Evolutionary conservation across 2,113 vertebrate genomes (phyloP).

Genomic region (Scortum barcoo): DNA sequence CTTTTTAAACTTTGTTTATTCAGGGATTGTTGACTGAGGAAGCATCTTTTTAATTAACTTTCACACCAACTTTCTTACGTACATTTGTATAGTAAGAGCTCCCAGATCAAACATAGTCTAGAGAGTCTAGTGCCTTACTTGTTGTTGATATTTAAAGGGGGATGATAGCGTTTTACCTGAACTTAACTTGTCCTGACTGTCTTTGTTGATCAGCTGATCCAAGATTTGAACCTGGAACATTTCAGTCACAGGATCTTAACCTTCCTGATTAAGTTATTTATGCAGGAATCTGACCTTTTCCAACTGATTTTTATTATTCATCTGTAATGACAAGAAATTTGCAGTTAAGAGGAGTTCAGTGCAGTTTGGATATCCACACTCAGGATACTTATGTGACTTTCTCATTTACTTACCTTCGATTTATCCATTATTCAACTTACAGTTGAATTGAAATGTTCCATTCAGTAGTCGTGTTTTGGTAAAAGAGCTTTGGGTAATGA

Average conservation of each 20-base stretch:
- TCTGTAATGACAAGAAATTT: too few species aligned
- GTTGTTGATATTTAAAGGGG: neutral
- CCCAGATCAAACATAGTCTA: neutral
- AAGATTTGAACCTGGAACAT: neutral
- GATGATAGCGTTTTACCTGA: neutral
- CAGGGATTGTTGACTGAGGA: constrained; percentile 5
- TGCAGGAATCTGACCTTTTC: neutral
- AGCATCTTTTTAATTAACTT: neutral
- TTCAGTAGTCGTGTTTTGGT: too few species aligned
- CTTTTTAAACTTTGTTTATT: constrained; percentile 29
- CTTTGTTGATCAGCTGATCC: neutral
- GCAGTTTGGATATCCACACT: too few species aligned
- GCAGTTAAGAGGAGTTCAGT: too few species aligned
- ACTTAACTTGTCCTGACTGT: neutral
- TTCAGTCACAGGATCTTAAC: neutral
- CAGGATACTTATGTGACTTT: too few species aligned
- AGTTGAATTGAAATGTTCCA: too few species aligned
- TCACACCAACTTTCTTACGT: neutral
- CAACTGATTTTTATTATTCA: too few species aligned
- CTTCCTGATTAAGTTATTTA: neutral
- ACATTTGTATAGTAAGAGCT: neutral
- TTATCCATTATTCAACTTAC: too few species aligned
- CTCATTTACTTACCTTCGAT: too few species aligned
- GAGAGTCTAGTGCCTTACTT: too few species aligned
- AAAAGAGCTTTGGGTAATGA: too few species aligned